Evolutionary conservation across 2,113 vertebrate genomes (phyloP), one percentile per base, ranked within the genome.

Genomic region (Pelecanus crispus): DNA sequence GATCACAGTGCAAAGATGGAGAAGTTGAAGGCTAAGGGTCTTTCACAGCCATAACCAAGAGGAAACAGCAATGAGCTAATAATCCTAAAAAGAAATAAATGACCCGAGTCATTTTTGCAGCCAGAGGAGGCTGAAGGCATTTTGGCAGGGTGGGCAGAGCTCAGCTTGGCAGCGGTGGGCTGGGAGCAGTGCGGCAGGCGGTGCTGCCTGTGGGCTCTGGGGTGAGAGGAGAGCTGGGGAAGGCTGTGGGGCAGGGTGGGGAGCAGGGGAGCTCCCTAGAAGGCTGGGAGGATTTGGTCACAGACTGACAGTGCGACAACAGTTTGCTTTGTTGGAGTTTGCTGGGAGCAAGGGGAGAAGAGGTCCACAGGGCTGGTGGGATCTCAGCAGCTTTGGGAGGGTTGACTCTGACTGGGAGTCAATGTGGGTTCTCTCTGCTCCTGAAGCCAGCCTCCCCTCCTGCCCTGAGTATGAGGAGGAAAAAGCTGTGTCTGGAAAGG

Each of bases 381-480:
- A 58, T 67, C 12, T 62, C 56, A 53, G 61, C 16, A 58, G 47
- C 25, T 82, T 55, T 79, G 65, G 19, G 28, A 62, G 10, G 28
- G 20, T n/a, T 62, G 44, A 15, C 38, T 24, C 38, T 47, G 34
- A 13, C 19, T 26, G 40, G 47, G 19, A 6, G 6, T 58, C 0
- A 1, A 0, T 2, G 14, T 16, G 32, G 5, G 1, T 11, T 63
- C 15, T 63, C 13, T 45, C 38, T 50, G 36, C 29, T 73, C 21
- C 47, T 29, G 34, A 61, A 56, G 36, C 6, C 50, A 74, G 4
- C 4, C 19, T 61, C 25, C 17, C 7, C 9, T 63, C n/a, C 29
- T 1, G 1, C 18, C 62, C 45, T 26, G 40, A 26, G 19, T 1
- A 7, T 8, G 17, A 21, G 47, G n/a, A 63, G 25, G 7, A 34